phyloP scores from a whole-genome alignment of 2,888 invertebrate species.

The Troglohyphantes excavatus region DNA sequence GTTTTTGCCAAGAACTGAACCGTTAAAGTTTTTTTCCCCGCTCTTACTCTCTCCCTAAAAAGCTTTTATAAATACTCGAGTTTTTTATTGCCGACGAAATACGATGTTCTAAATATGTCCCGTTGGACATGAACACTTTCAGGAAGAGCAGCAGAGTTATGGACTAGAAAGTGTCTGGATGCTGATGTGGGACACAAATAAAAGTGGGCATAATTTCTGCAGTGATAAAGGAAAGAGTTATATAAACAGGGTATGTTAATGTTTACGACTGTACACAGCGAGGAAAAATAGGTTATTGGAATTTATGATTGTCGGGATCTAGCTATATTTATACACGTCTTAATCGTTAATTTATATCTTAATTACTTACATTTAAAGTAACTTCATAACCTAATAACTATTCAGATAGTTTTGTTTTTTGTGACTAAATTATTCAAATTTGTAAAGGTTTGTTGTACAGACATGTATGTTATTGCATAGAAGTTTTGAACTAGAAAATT shows the following conservation, averaged over 20 bases:
- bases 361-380: too few relatives aligned
- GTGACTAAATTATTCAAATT: too few relatives aligned
- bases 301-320: neutral
- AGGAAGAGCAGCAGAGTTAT: slow-evolving; percentile 15
- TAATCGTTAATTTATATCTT: too few relatives aligned
- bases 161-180: slow-evolving; percentile 12
- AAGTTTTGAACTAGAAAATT: too few relatives aligned
- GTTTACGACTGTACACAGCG: neutral
- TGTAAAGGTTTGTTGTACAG: too few relatives aligned
- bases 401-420: too few relatives aligned
- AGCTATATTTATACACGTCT: neutral
- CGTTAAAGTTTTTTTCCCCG: neutral
- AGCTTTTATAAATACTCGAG: slow-evolving; percentile 48
- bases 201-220: slow-evolving; percentile 17
- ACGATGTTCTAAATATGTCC: slow-evolving; percentile 52
- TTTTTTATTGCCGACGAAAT: slow-evolving; percentile 47
- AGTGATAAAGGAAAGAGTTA: slow-evolving; percentile 12
- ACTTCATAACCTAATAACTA: too few relatives aligned
- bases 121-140: slow-evolving; percentile 41
- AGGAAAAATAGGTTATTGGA: neutral
- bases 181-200: slow-evolving; percentile 7
- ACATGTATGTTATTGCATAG: too few relatives aligned
- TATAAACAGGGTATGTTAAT: neutral
- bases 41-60: slow-evolving; percentile 25
- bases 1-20: slow-evolving; percentile 54